A percentile compares a stretch with the other conserved stretches of the same genome.
Conservation (phyloP, 92 coral and sea anemone species). For the Epizoanthus ramosus region DNA sequence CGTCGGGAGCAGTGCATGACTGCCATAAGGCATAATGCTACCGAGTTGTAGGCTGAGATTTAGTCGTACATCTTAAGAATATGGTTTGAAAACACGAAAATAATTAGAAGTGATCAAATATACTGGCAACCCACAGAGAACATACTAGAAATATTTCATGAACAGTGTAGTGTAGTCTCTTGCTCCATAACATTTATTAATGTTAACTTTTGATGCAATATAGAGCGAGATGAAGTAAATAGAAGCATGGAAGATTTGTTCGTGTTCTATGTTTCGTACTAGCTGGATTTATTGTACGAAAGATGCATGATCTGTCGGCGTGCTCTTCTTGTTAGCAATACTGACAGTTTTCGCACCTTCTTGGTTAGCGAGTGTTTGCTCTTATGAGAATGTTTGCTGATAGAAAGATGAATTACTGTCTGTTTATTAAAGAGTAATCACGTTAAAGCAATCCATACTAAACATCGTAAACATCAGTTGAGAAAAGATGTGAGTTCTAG, state of each 20-base stretch:
- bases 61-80: background rate
- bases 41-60: background rate
- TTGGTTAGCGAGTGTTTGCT: background rate
- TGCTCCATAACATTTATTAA: background rate
- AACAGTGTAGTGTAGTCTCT: too few relatives aligned
- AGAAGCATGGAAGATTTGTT: background rate
- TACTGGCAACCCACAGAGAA: conserved; percentile 1
- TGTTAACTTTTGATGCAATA: background rate
- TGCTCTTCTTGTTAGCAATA: conserved; percentile 55
- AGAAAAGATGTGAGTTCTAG: background rate
- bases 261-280: background rate
- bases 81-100: conserved; percentile 8
- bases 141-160: too few relatives aligned
- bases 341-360: conserved; percentile 68
- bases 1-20: background rate
- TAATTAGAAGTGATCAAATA: background rate
- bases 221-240: background rate
- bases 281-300: background rate
- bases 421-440: background rate
- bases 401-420: conserved; percentile 1
- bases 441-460: background rate
- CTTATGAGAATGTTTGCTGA: conserved; percentile 25
- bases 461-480: background rate
- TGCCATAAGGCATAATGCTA: background rate
- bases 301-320: conserved; percentile 16